Base-by-base conservation (phyloP, 2,888 invertebrate genomes). In the Syritta pipiens region DNA sequence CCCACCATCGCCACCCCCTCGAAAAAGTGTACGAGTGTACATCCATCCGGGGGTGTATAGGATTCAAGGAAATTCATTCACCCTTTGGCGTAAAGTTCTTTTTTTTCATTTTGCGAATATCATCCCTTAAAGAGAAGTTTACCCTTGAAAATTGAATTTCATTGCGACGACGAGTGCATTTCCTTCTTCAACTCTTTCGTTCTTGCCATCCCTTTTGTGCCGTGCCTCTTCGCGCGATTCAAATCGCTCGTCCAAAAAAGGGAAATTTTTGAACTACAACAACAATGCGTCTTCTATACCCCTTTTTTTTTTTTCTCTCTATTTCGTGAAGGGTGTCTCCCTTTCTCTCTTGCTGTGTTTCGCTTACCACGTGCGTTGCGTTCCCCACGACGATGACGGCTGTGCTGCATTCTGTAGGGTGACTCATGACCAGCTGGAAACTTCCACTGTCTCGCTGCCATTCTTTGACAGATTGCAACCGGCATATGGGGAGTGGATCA, bases 71-170 rank as follows among this genome's bases (percentile, higher is more conserved):
- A 82, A 77, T 82, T 82, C 82, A 81, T 81, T 82, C 81, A 82
- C 71, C 82, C 81, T 69, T 81, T 40, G 12, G 30, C 53, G 40
- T 12, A 19, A 22, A 20, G 6, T 46, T 26, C 26, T 46, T 46
- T 53, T 55, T 37, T 37, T 26, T 37, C 37, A 55, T 19, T 46
- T 44, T 30, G 17, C 19, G 19, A 55, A 57, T 26, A 44, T 65
- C 65, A 77, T 77, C 65, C 77, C 67, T 79, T 57, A 55, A 60
- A 59, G 24, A 44, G 60, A n/a, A n/a, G 42, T 68, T 79, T 82
- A 82, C 82, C 82, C 82, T 82, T 82, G 82, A 82, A 82, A 82
- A 81, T 72, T 77, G 14, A 60, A 71, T 71, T 77, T 71, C 53
- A 65, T 44, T 67, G 59, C 62, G 53, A 71, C 69, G 46, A 44